Percentiles rank a stretch among this genome's conserved stretches.
These are phyloP conservation scores for Pelecanus crispus DNA, from an alignment of 2,113 vertebrate species.

Conservation along the genomic window DNA sequence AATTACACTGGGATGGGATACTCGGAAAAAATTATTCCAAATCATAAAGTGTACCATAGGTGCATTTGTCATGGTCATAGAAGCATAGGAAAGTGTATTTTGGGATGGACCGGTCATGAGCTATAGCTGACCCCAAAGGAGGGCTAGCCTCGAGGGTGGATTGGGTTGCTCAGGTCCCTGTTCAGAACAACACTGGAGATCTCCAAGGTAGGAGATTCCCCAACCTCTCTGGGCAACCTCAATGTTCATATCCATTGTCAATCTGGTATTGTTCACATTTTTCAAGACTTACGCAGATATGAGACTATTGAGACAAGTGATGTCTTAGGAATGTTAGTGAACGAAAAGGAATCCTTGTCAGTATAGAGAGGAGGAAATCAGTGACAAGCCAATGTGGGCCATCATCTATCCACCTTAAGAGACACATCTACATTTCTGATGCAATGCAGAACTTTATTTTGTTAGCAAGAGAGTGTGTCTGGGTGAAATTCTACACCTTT, in stretches of 20 bases:
- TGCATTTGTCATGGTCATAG: background rate
- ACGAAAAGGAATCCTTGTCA: background rate
- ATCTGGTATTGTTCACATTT: background rate
- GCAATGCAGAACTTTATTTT: background rate
- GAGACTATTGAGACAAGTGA: background rate
- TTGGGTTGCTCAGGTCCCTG: rapidly evolving
- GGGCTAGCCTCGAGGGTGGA: background rate
- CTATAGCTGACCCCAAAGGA: background rate
- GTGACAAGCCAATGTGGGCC: background rate
- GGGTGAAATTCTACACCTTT: background rate
- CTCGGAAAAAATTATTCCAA: background rate
- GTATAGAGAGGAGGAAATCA: background rate
- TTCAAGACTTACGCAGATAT: background rate
- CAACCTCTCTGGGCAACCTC: background rate
- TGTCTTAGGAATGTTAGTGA: background rate
- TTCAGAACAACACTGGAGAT: background rate
- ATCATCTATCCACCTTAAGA: background rate
- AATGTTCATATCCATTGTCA: background rate
- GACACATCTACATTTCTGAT: background rate
- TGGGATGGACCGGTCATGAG: background rate
- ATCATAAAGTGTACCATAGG: background rate
- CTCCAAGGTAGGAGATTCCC: background rate
- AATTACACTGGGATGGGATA: background rate
- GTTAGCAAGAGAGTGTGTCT: background rate
- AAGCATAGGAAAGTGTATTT: background rate